Percentiles rank a stretch among this genome's conserved stretches.
Conservation (phyloP, 2,797 vertebrate species). For the Glyptemys insculpta region DNA sequence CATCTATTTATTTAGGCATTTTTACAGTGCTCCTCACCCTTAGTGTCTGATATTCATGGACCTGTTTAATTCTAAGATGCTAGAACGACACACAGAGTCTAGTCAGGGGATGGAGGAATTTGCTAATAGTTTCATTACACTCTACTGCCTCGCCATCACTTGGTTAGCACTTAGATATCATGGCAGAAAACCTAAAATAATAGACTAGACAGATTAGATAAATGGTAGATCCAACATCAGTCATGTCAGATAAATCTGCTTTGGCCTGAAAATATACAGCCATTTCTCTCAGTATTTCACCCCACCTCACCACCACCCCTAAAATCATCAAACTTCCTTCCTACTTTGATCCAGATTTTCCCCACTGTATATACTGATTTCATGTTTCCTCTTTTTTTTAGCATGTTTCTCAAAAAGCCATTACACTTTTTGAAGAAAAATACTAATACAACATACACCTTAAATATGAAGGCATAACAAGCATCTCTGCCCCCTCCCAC, state of each 20-base stretch:
- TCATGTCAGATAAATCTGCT: rapidly evolving
- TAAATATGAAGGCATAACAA: not conserved
- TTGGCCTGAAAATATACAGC: rapidly evolving
- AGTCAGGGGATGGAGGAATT: not conserved
- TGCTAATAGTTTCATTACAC: not conserved
- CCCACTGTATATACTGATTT: too few species aligned
- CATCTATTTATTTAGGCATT: not conserved
- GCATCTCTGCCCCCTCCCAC: not conserved
- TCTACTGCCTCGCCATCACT: not conserved
- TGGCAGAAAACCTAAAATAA: rapidly evolving
- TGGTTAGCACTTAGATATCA: not conserved
- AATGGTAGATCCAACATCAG: not conserved
- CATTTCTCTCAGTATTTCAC: not conserved
- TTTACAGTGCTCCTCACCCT: rapidly evolving
- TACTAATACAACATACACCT: not conserved
- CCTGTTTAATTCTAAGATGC: rapidly evolving
- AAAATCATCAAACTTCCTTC: not conserved
- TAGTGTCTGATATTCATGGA: not conserved
- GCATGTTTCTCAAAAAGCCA: not conserved
- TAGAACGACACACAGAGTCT: not conserved
- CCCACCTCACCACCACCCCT: not conserved
- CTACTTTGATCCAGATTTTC: not conserved
- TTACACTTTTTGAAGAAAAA: not conserved
- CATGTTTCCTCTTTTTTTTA: rapidly evolving
- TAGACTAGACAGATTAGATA: not conserved